Conservation (phyloP, 2,113 vertebrate genomes). For the Pedetes capensis region DNA sequence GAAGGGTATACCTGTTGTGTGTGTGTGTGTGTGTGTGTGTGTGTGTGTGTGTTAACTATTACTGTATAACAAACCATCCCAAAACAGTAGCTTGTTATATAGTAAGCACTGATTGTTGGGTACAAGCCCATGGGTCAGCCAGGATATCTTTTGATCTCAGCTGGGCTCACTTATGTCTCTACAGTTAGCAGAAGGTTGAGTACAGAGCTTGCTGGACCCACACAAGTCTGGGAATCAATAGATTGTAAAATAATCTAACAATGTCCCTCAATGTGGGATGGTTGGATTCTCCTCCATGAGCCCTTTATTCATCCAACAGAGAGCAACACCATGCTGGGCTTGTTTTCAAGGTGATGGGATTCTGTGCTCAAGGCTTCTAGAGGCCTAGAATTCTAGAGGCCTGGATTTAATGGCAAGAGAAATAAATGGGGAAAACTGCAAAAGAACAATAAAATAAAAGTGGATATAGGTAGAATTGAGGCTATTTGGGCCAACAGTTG, state of each 20-base stretch:
- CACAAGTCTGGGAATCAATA: background rate
- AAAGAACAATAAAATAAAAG: background rate
- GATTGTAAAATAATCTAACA: background rate
- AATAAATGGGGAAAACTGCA: background rate
- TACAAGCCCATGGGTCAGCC: background rate
- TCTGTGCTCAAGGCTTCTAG: background rate
- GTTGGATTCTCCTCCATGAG: background rate
- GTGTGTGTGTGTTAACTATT: background rate
- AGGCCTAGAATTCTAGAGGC: background rate
- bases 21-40: background rate
- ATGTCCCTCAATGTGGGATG: background rate
- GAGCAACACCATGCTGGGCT: background rate
- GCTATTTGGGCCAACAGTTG: background rate
- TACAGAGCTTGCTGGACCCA: background rate
- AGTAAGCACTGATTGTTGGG: background rate
- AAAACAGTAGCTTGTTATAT: background rate
- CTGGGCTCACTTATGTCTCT: fast-evolving
- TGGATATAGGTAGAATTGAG: background rate
- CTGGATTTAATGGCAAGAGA: background rate
- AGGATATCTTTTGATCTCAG: background rate
- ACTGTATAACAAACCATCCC: background rate
- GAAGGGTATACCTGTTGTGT: background rate
- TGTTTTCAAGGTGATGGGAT: background rate
- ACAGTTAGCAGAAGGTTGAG: background rate
- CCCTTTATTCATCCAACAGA: background rate